phyloP scores from a whole-genome alignment of 2,888 invertebrate species.

The Diloba caeruleocephala region DNA sequence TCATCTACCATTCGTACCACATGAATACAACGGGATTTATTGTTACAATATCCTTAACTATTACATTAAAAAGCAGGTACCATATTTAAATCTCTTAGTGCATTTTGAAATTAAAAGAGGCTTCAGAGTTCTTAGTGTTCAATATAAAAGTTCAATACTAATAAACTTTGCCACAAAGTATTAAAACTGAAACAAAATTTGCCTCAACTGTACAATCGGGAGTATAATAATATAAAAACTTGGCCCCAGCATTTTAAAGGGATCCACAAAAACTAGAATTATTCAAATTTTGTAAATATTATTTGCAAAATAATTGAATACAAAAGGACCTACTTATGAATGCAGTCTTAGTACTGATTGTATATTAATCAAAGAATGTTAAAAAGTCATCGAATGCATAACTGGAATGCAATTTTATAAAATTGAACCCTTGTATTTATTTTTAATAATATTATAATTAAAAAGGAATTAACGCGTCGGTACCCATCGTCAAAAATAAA shows the following conservation, averaged over 20 bases:
- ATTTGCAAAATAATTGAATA: conserved; percentile 71
- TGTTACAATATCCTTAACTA: conserved; percentile 61
- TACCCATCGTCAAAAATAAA: conserved; percentile 78
- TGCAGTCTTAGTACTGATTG: conserved; percentile 83
- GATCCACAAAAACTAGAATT: conserved; percentile 81
- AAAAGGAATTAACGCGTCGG: conserved; percentile 64
- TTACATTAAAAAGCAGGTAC: conserved; percentile 83
- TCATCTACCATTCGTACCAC: conserved; percentile 59
- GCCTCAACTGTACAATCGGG: conserved; percentile 56
- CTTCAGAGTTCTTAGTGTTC: conserved; percentile 29
- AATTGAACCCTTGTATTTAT: conserved; percentile 63
- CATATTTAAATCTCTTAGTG: conserved; percentile 74
- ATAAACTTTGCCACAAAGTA: conserved; percentile 46
- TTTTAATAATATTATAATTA: conserved; percentile 36
- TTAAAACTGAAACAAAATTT: conserved; percentile 53
- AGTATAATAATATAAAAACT: conserved; percentile 79
- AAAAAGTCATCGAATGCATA: conserved; percentile 75
- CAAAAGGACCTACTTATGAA: conserved; percentile 77
- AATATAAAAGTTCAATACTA: conserved; percentile 35
- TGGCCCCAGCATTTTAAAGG: conserved; percentile 85
- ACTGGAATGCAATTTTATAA: conserved; percentile 80
- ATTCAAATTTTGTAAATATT: conserved; percentile 76
- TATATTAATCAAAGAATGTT: conserved; percentile 78
- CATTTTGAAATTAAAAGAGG: conserved; percentile 52
- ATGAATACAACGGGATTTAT: conserved; percentile 61